These are phyloP conservation scores for Rhopilema esculentum DNA, from an alignment of 30 jellyfish, hydroid and myxozoan genomes.

Conservation along the genomic window DNA sequence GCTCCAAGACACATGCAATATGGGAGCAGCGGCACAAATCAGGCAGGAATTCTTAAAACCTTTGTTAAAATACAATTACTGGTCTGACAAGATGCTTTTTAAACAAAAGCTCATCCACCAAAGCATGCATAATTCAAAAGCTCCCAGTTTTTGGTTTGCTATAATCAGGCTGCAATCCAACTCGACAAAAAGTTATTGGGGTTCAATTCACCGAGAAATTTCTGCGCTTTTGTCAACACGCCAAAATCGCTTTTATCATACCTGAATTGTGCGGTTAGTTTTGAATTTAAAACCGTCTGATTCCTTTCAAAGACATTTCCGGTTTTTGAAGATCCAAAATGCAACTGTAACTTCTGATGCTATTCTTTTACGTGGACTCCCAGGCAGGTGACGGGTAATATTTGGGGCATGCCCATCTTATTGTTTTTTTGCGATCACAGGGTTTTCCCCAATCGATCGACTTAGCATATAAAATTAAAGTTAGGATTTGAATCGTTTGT, in stretches of 20 bases:
- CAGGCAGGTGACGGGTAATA: slow-evolving; percentile 70
- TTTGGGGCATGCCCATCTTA: slow-evolving; percentile 47
- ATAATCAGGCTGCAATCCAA: not conserved
- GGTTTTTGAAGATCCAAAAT: not conserved
- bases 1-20: not conserved
- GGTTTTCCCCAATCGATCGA: slow-evolving; percentile 17
- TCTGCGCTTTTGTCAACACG: not conserved
- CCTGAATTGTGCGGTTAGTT: not conserved
- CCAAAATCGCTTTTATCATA: not conserved
- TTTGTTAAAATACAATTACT: slow-evolving; percentile 47
- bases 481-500: not conserved
- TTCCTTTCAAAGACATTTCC: not conserved
- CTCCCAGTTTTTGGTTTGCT: slow-evolving; percentile 20
- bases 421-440: not conserved
- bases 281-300: not conserved
- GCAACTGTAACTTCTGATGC: slow-evolving; percentile 18
- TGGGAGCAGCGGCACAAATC: not conserved
- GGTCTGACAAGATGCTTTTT: slow-evolving; percentile 52
- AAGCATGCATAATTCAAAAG: slow-evolving; percentile 28
- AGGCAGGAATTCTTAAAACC: slow-evolving; percentile 12
- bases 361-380: slow-evolving; percentile 21
- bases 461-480: not conserved
- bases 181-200: not conserved
- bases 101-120: slow-evolving; percentile 47
- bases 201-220: not conserved